Evolutionary conservation across 2,888 invertebrate species (phyloP), one percentile per base, ranked within the genome.

Genomic region (Mesopsocus fuscifrons): DNA sequence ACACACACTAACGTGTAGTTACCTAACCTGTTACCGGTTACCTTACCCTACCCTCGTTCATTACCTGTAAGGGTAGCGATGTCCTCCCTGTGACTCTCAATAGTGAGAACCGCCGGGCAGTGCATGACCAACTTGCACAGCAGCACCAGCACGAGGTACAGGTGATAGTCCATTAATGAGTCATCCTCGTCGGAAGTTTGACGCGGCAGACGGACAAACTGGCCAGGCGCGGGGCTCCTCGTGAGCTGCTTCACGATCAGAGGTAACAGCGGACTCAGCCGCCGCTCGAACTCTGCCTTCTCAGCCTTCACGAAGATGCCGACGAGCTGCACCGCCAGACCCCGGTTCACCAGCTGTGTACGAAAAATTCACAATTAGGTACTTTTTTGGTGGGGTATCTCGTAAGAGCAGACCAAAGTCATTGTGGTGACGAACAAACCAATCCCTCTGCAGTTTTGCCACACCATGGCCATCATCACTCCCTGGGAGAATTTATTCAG

Each of bases 281-380:
- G 70, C 1, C 63, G 61, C 50, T 75, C 71, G 57, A 92, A 91
- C 2, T 68, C 59, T 0, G 69, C 65, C 45, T 74, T 68, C 60
- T 91, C 89, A 0, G 77, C 73, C 47, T 69, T 71, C 0, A 87
- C 77, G 57, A 91, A 84, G 45, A 88, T 64, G 0, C 84, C 81
- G 52, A 76, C 72, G 1, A 89, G 59, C 56, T 85, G 83, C 0
- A 81, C 78, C 0, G 78, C 83, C 51, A 91, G 61, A 53, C 77
- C 76, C 17, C 77, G 69, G 50, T 84, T 77, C 4, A 4, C 17
- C 9, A 33, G 5, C 33, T 33, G 4, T 4, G 17, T 16, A 33
- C 3, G 17, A 33, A n/a, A n/a, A n/a, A n/a, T n/a, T n/a, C n/a
- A n/a, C n/a, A n/a, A n/a, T n/a, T n/a, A n/a, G n/a, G n/a, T n/a